Conservation (phyloP, 2,888 invertebrate genomes). For the Seira sanloemensis region DNA sequence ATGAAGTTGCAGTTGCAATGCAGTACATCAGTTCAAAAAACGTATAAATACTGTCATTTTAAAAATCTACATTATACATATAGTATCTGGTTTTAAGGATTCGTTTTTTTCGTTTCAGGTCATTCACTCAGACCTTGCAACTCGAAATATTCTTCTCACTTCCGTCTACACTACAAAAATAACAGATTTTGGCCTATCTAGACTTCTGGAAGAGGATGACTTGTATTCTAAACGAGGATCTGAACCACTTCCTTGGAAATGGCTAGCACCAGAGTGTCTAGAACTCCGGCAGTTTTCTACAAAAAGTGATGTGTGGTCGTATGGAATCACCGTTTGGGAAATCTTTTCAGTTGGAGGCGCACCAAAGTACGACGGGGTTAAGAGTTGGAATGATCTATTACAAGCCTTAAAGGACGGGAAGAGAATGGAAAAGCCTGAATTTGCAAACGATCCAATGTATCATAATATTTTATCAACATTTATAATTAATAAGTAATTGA, state of each 20-base stretch:
- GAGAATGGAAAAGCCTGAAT: not conserved
- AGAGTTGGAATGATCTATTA: not conserved
- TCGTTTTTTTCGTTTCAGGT: conserved; percentile 16
- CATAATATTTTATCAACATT: no score
- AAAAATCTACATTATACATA: no score
- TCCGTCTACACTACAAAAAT: conserved; percentile 13
- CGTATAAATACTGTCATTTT: conserved; percentile 7
- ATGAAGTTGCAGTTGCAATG: conserved; percentile 35
- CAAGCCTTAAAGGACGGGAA: not conserved
- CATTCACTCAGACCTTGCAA: conserved; percentile 29
- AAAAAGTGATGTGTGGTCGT: conserved; percentile 17
- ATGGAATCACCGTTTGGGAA: conserved; percentile 10
- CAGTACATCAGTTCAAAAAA: conserved; percentile 23
- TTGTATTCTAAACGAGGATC: conserved; percentile 4
- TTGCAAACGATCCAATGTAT: not conserved
- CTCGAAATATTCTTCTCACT: conserved; percentile 21
- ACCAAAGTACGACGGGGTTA: not conserved
- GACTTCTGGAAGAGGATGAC: not conserved
- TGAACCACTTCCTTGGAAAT: conserved; percentile 40
- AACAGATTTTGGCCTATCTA: conserved; percentile 34
- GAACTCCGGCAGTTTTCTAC: conserved; percentile 1
- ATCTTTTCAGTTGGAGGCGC: conserved; percentile 15
- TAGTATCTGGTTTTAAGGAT: no score
- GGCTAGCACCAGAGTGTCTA: conserved; percentile 23
- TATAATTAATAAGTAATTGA: not conserved